A percentile compares a stretch with the other conserved stretches of the same genome.
Conservation (phyloP, 2,888 invertebrate genomes). For the Osmoderma eremita region DNA sequence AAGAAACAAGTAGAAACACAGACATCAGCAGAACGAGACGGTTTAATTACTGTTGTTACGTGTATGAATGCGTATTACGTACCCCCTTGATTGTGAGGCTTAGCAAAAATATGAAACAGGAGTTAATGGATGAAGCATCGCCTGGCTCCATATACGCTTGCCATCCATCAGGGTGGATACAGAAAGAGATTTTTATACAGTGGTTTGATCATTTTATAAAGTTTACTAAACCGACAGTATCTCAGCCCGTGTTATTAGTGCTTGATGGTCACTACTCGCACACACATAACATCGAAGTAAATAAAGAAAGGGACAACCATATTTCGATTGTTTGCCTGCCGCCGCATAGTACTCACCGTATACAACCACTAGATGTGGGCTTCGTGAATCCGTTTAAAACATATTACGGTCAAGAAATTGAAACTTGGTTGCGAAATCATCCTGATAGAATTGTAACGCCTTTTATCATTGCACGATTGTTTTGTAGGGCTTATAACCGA, state of each 20-base stretch:
- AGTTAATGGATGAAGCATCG: conserved; percentile 34
- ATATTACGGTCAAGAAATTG: neutral
- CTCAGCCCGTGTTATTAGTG: conserved; percentile 39
- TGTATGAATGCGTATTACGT: neutral
- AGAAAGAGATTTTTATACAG: conserved; percentile 18
- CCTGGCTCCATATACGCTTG: conserved; percentile 24
- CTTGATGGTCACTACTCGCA: conserved; percentile 32
- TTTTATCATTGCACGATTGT: neutral
- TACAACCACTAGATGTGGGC: neutral
- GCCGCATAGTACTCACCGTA: neutral
- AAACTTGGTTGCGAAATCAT: conserved; percentile 4
- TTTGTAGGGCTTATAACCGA: neutral
- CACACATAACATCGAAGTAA: neutral
- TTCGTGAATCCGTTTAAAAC: neutral
- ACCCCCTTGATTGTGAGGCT: conserved; percentile 1
- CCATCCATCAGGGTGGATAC: conserved; percentile 36
- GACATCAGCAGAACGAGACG: neutral
- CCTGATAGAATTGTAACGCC: neutral
- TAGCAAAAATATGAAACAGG: neutral
- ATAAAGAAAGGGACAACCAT: conserved; percentile 7
- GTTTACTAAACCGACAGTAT: conserved; percentile 20
- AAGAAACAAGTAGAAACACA: too few relatives aligned
- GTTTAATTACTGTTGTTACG: neutral
- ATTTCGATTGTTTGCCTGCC: neutral
- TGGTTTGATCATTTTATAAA: conserved; percentile 38